Evolutionary conservation across 1,140 invertebrate species (phyloP), one percentile per base, ranked within the genome.

Genomic region (Ylistrum balloti): DNA sequence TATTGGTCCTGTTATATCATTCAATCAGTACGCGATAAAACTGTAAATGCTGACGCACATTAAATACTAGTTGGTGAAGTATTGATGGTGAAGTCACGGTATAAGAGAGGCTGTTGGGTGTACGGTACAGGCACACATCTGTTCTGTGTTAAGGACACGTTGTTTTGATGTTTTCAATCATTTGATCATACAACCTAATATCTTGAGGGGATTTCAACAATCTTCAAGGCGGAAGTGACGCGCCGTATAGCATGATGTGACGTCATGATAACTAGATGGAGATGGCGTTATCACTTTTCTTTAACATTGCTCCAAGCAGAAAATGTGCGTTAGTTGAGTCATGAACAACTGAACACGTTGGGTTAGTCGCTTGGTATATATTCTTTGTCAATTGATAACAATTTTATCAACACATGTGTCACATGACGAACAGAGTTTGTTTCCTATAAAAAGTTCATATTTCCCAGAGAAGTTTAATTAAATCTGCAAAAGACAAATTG

Each of bases 181-280:
- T 74, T 11, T 74, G 20, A 48, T 48, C 45, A 48, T 2, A 48
- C 3, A 9, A 2, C 35, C 41, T 17, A 45, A 28, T 74, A 74
- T 28, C 56, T 74, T 74, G 56, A 74, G 56, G 56, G 22, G n/a
- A n/a, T 74, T 74, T n/a, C 1, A 48, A 48, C 45, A 17, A 9
- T 74, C n/a, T 28, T 74, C 56, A 74, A 74, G 1, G 56, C n/a
- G 56, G 56, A 74, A 74, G 56, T 74, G 56, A 74, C 56, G 56
- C 28, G 11, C 15, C 11, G 7, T 5, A 28, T 28, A 74, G n/a
- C 28, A 28, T 74, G 56, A 74, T 74, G 56, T 28, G 56, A 74
- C 56, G 56, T 28, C 56, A 74, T 17, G 56, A 74, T 74, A 74
- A 17, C 9, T 9, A 5, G 56, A 28, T 11, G 3, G n/a, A n/a